Evolutionary conservation across 1,140 invertebrate species (phyloP), one percentile per base, ranked within the genome.

Genomic region (Ladona fulva): DNA sequence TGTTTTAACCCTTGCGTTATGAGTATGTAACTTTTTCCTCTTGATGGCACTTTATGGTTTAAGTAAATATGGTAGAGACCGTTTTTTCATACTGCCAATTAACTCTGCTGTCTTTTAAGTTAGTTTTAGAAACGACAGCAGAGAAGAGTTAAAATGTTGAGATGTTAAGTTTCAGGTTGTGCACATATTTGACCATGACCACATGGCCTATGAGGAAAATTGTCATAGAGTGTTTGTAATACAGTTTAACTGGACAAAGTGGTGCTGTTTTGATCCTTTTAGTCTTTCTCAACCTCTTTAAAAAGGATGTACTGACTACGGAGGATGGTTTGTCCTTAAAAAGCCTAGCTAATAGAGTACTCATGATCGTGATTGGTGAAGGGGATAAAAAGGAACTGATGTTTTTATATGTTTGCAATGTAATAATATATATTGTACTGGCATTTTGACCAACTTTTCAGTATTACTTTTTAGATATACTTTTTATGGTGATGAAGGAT

Each of bases 401-500:
- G 14, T 66, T 66, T 19, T 16, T 19, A 66, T 66, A 66, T 66
- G 52, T 66, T 66, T 66, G 52, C 52, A 66, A 19, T 66, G 52
- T 66, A 37, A 37, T 37, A 37, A 37, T 37, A 37, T 37, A 66
- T 66, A 66, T 66, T 66, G 52, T 66, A 66, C 52, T 22, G n/a
- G 52, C 52, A 66, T 66, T 66, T 66, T 66, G 52, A 66, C 52
- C 52, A 12, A 66, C 52, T 66, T 66, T 66, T 66, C 52, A 66
- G 52, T 66, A 66, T 66, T 66, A 66, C 52, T 66, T 66, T 66
- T 66, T 66, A 66, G 52, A 66, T 66, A 66, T 66, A 66, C 52
- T 66, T 66, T 66, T 66, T 66, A 66, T 12, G 52, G 52, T 66
- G 52, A 66, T 22, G 52, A 66, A 66, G 52, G 52, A 66, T 66